Evolutionary conservation across 2,888 invertebrate genomes (phyloP).

Genomic region (Alsophila aescularia): DNA sequence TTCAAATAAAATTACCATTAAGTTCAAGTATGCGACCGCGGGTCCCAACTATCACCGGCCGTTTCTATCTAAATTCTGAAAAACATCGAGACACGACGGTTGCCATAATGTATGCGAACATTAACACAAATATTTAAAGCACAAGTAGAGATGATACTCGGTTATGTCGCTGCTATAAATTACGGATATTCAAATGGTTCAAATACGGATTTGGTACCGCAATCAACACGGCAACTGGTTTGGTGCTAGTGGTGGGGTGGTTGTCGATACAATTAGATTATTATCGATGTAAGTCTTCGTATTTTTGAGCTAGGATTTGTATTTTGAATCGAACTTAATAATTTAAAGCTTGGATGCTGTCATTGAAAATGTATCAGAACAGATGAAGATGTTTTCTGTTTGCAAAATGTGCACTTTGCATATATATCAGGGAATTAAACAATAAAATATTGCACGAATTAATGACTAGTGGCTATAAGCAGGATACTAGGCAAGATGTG

Average conservation of each 20-base stretch:
- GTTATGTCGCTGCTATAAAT: constrained; percentile 75
- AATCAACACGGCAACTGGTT: constrained; percentile 82
- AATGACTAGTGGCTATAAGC: no score
- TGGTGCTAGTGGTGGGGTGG: constrained; percentile 56
- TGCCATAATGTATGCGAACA: constrained; percentile 68
- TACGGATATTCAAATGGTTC: constrained; percentile 80
- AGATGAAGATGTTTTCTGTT: no score
- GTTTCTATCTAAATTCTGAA: constrained; percentile 33
- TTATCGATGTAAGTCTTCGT: no score
- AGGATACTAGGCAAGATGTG: no score
- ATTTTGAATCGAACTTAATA: no score
- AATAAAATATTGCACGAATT: no score
- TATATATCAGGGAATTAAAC: no score
- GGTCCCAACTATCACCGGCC: constrained; percentile 25
- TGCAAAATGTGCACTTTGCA: no score
- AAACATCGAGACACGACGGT: constrained; percentile 34
- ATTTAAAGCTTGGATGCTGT: no score
- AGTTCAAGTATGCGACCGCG: constrained; percentile 27
- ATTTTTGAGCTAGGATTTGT: no score
- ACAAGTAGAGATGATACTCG: constrained; percentile 71
- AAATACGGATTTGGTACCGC: constrained; percentile 83
- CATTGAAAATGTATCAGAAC: no score
- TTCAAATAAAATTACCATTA: constrained; percentile 36
- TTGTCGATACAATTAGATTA: constrained; percentile 28
- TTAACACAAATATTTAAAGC: constrained; percentile 64